A percentile compares a stretch with the other conserved stretches of the same genome.
phyloP scores from a whole-genome alignment of 2,888 invertebrate genomes.

The Dynastes hyllus region DNA sequence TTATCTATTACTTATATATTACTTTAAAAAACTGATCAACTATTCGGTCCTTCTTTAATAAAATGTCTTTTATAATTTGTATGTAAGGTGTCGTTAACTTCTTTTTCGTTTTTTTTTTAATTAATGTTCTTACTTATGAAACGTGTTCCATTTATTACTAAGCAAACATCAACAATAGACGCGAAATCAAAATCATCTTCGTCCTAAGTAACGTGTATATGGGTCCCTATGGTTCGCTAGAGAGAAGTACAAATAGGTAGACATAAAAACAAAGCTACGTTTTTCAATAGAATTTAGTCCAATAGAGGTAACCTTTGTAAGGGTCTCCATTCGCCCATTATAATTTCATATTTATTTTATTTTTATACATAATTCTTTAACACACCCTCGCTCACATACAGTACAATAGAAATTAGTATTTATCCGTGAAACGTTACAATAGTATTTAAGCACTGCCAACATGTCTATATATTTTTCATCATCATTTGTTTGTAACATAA shows the following conservation, averaged over 20 bases:
- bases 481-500: slow-evolving; percentile 25
- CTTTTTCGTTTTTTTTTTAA: too few species aligned
- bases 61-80: slow-evolving; percentile 5
- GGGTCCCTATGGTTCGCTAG: slow-evolving; percentile 48
- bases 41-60: slow-evolving; percentile 16
- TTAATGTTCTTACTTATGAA: neutral
- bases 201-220: slow-evolving; percentile 20
- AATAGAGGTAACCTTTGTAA: too few species aligned
- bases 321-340: too few species aligned
- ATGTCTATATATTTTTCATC: slow-evolving; percentile 18
- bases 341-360: too few species aligned
- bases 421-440: slow-evolving; percentile 31
- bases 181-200: slow-evolving; percentile 6
- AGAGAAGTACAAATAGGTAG: slow-evolving; percentile 13
- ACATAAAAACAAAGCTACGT: slow-evolving; percentile 26
- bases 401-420: neutral
- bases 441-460: slow-evolving; percentile 44
- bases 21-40: slow-evolving; percentile 54
- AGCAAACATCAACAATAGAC: slow-evolving; percentile 17
- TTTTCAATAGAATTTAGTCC: neutral
- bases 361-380: too few species aligned
- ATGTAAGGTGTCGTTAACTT: too few species aligned
- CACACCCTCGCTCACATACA: too few species aligned
- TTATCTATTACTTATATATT: slow-evolving; percentile 10
- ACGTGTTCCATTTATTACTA: slow-evolving; percentile 14